phyloP scores from a whole-genome alignment of 2,113 vertebrate species.

The Pongo pygmaeus region DNA sequence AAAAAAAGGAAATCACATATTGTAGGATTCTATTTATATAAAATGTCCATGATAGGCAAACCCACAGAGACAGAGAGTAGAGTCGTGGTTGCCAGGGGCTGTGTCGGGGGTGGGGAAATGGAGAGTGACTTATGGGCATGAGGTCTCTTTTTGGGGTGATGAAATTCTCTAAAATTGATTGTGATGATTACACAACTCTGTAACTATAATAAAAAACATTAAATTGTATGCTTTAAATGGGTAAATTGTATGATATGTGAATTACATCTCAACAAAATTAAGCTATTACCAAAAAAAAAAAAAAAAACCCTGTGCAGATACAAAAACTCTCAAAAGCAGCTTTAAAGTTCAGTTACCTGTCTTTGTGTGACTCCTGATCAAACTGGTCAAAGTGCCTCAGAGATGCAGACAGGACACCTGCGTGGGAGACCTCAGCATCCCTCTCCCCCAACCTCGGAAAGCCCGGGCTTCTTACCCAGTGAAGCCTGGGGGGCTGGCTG shows the following conservation, averaged over 20 bases:
- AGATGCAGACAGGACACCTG: fast-evolving
- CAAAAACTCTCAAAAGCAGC: neutral
- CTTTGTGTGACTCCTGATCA: neutral
- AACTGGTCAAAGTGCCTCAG: neutral
- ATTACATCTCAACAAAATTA: neutral
- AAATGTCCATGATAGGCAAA: neutral
- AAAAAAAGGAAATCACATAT: neutral
- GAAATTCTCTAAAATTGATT: neutral
- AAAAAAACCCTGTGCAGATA: neutral
- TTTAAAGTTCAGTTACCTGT: neutral
- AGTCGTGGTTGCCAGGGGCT: fast-evolving
- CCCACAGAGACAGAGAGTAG: neutral
- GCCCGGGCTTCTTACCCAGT: conserved; percentile 86
- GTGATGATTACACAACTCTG: neutral
- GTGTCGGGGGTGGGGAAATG: neutral
- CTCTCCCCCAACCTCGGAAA: fast-evolving
- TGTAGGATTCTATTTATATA: neutral
- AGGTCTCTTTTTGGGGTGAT: neutral
- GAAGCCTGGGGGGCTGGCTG: conserved; percentile 87
- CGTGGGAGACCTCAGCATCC: neutral
- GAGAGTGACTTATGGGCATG: neutral
- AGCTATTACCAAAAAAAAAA: neutral
- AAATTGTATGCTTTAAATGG: neutral
- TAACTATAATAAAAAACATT: neutral
- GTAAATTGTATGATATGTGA: neutral